Base-by-base conservation (phyloP, 2,113 vertebrate species). In the Erythrocebus patas region DNA sequence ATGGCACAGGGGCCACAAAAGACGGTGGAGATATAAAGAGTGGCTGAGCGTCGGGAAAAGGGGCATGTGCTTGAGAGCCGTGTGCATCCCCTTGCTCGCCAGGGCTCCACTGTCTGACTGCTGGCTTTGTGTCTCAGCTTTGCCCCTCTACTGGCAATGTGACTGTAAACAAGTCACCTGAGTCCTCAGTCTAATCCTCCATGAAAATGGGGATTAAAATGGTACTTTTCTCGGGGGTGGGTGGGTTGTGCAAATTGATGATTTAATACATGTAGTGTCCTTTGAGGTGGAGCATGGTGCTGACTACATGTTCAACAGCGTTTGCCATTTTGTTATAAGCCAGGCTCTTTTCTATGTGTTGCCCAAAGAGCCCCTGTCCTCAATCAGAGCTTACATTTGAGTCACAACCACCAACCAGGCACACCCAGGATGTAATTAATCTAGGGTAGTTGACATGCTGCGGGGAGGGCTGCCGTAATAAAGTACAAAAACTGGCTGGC, bases 31-130 rank as follows among this genome's bases (percentile, higher is more conserved):
- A 27, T 16, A 3, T 9, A 18, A 18, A 66, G 52, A 13, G 38
- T 23, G 27, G 12, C 5, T 48, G 8, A 73, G 12, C 17, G 1
- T 3, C 18, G 2, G 35, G 61, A 23, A 2, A 23, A 11, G 40
- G 20, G 5, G 6, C 13, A 12, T 8, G 6, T 2, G 11, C 23
- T 43, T 25, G 50, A 45, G 10, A 43, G 40, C 17, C 6, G 1
- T 0, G 0, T 7, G 35, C 13, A 38, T 22, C 7, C 5, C 27
- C 40, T 38, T 5, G 3, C 61, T 30, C 5, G 1, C 18, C 73
- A n/a, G 23, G 40, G 14, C 22, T 45, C 35, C 16, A 13, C 14
- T 50, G 25, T 64, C 12, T 4, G 52, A 45, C 35, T 27, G 72
- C 75, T 50, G 35, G 14, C 22, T 57, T 76, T 12, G 27, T 27